phyloP scores from a whole-genome alignment of 2,888 invertebrate species.

The Spodoptera exigua region DNA sequence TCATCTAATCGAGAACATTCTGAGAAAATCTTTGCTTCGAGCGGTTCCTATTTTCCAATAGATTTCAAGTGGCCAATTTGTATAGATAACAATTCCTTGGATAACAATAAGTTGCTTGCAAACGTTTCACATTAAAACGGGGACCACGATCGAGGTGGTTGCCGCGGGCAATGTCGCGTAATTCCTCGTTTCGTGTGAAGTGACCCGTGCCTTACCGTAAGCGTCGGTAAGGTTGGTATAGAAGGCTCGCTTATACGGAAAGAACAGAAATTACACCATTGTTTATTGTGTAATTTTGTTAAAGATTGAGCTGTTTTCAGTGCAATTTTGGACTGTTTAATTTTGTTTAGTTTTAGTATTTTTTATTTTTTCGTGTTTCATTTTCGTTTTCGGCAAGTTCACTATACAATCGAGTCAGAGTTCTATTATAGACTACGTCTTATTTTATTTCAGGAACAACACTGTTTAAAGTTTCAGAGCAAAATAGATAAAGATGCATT shows the following conservation, averaged over 20 bases:
- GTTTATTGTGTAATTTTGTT: too few species aligned
- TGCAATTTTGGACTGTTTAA: too few species aligned
- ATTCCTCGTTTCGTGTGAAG: constrained; percentile 59
- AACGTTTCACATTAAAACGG: constrained; percentile 39
- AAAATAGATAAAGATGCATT: too few species aligned
- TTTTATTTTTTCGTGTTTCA: too few species aligned
- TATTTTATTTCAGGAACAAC: too few species aligned
- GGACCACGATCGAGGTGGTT: constrained; percentile 32
- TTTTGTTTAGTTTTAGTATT: too few species aligned
- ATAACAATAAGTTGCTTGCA: constrained; percentile 53
- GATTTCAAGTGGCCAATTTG: constrained; percentile 56
- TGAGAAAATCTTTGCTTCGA: constrained; percentile 46
- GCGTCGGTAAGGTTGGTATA: constrained; percentile 28
- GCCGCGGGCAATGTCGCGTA: constrained; percentile 56
- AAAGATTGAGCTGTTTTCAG: too few species aligned
- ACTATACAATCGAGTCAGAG: too few species aligned
- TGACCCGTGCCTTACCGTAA: constrained; percentile 60
- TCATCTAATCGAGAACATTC: constrained; percentile 46
- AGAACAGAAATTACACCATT: too few species aligned
- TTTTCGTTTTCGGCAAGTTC: too few species aligned
- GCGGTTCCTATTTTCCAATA: constrained; percentile 58
- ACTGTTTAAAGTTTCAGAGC: too few species aligned
- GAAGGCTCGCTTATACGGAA: constrained; percentile 25
- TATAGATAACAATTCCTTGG: constrained; percentile 48
- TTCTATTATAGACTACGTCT: too few species aligned